A percentile compares a stretch with the other conserved stretches of the same genome.
Evolutionary conservation across 2,888 invertebrate species (phyloP).

Genomic region (Bombylius discolor): DNA sequence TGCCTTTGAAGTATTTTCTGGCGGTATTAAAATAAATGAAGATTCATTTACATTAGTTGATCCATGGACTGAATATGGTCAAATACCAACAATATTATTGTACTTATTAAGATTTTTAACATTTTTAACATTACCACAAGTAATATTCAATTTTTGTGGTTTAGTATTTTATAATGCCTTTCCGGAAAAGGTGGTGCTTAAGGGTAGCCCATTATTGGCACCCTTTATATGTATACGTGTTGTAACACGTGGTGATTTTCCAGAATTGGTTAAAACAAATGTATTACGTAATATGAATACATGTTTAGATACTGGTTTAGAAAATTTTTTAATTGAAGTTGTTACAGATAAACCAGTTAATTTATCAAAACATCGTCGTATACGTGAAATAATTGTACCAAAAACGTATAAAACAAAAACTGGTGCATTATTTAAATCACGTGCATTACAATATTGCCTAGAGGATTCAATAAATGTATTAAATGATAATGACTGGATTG

Average conservation of each 20-base stretch:
- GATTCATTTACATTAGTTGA: slow-evolving; percentile 47
- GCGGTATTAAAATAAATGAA: slow-evolving; percentile 44
- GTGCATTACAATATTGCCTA: slow-evolving; percentile 89
- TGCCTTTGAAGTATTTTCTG: slow-evolving; percentile 56
- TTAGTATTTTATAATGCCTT: slow-evolving; percentile 86
- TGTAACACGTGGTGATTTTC: slow-evolving; percentile 89
- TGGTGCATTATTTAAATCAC: slow-evolving; percentile 86
- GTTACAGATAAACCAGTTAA: slow-evolving; percentile 82
- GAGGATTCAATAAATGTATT: slow-evolving; percentile 79
- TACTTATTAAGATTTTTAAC: slow-evolving; percentile 69
- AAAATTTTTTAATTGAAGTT: slow-evolving; percentile 92
- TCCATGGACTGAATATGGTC: slow-evolving; percentile 73
- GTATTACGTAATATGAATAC: slow-evolving; percentile 75
- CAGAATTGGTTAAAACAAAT: slow-evolving; percentile 77
- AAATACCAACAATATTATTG: slow-evolving; percentile 55
- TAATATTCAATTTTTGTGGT: slow-evolving; percentile 69
- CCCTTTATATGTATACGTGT: slow-evolving; percentile 91
- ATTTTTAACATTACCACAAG: slow-evolving; percentile 78
- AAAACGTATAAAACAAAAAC: slow-evolving; percentile 73
- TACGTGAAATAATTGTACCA: slow-evolving; percentile 83
- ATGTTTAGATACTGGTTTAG: slow-evolving; percentile 78
- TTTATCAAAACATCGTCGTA: slow-evolving; percentile 61
- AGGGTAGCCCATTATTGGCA: slow-evolving; percentile 80
- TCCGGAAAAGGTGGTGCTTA: slow-evolving; percentile 76
- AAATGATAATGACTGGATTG: slow-evolving; percentile 86